These are phyloP conservation scores for Phytoseiulus persimilis DNA, from an alignment of 2,888 invertebrate genomes.

Conservation along the genomic window DNA sequence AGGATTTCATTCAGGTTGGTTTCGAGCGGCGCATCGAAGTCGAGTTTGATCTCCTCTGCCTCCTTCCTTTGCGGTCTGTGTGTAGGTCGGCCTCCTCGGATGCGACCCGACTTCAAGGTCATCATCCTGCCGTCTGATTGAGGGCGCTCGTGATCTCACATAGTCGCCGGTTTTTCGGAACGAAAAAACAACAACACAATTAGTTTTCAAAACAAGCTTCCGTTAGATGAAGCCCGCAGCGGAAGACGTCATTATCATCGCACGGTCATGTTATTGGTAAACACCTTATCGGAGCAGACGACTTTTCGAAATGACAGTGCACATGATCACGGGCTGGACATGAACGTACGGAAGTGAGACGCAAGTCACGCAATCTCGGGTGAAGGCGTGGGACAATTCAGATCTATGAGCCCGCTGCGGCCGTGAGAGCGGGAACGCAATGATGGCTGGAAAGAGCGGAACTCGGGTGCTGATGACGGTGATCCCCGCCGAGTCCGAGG, in stretches of 20 bases:
- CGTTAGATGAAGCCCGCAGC: not conserved
- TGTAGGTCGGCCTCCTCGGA: not conserved
- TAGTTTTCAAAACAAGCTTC: not conserved
- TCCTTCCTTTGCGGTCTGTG: conserved; percentile 7
- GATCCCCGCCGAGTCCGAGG: too few species aligned
- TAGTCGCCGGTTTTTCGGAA: not conserved
- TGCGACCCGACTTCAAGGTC: not conserved
- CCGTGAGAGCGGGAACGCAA: too few species aligned
- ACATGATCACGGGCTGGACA: too few species aligned
- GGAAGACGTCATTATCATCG: not conserved
- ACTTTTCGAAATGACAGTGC: not conserved
- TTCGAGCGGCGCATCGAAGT: conserved; percentile 30
- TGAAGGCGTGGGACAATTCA: too few species aligned
- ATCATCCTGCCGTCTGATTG: not conserved
- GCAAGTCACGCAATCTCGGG: too few species aligned
- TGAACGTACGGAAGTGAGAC: too few species aligned
- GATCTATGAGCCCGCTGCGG: too few species aligned
- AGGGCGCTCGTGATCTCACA: not conserved
- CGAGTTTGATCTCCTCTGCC: conserved; percentile 27
- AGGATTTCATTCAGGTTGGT: conserved; percentile 18
- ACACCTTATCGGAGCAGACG: not conserved
- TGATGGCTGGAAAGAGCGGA: too few species aligned
- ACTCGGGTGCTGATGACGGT: too few species aligned
- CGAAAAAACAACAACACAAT: not conserved
- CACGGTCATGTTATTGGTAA: not conserved